Base-by-base conservation (phyloP, 2,113 vertebrate species). In the Cololabis saira region DNA sequence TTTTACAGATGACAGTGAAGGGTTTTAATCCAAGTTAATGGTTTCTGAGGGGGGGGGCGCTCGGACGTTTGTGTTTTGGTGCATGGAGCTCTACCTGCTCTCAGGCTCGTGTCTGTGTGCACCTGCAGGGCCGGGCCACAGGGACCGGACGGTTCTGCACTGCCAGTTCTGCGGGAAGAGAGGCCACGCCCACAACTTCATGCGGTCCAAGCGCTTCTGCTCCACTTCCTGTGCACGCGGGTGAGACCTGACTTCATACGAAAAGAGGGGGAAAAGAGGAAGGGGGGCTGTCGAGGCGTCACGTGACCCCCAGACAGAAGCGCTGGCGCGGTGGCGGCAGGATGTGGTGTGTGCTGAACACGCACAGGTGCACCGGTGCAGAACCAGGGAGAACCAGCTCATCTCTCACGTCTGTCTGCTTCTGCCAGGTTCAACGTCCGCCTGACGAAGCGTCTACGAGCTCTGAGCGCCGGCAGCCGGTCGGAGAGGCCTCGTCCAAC, bases 131-230 rank as follows among this genome's bases (percentile, higher is more conserved):
- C 67, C 95, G 80, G 78, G 93, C 91, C 93, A 93, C 90, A 45
- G 94, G 90, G 90, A 95, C 68, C 81, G 95, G 92, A 72, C 92
- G 0, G 88, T 99, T 74, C 92, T 98, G 48, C 95, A 98, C 91
- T 99, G 97, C 86, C 95, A 98, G 92, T 97, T 97, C 90, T 99
- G 97, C 78, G 96, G 95, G 4, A 99, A 98, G 87, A 94, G 95
- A 93, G 96, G 96, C 44, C 98, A 96, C 73, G 91, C 96, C 5
- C 93, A 94, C 91, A 96, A 95, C 71, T 98, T 99, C 91, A 92
- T 95, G 57, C 90, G 96, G 60, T 98, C 97, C 76, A 98, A 98
- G 56, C 94, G 97, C 71, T 99, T 98, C 94, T 99, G 97, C 86
- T 97, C 97, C 67, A 96, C 95, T 72, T 96, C 96, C 61, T 99